Evolutionary conservation across 2,113 vertebrate genomes (phyloP).

Genomic region (Danio rerio): DNA sequence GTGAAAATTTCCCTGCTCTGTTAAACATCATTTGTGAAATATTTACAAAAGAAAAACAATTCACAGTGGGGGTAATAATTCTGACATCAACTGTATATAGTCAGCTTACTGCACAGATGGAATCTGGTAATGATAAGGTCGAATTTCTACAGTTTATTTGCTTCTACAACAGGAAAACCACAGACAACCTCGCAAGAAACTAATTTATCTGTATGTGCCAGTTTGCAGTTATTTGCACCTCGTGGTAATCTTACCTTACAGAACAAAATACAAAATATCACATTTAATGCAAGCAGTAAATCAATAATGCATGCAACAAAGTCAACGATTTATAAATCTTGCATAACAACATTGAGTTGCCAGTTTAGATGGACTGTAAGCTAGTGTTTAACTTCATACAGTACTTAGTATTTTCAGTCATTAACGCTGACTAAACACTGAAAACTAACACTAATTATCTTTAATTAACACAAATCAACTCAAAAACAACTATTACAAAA

Average conservation of each 20-base stretch:
- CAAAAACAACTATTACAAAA: neutral
- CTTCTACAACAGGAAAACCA: conserved; percentile 56
- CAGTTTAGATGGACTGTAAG: neutral
- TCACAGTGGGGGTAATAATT: too few relatives aligned
- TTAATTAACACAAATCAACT: too few relatives aligned
- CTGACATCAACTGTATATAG: too few relatives aligned
- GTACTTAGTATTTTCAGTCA: neutral
- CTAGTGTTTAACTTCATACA: neutral
- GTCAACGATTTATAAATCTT: neutral
- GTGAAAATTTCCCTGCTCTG: too few relatives aligned
- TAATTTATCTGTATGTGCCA: neutral
- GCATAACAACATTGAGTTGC: neutral
- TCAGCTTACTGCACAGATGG: neutral
- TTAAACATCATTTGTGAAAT: too few relatives aligned
- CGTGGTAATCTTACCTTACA: neutral
- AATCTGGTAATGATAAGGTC: conserved; percentile 23
- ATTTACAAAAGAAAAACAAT: too few relatives aligned
- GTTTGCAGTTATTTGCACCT: neutral
- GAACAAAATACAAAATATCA: neutral
- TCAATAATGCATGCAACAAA: neutral
- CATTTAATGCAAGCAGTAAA: too few relatives aligned
- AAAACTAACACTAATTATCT: neutral
- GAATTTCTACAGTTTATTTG: conserved; percentile 23
- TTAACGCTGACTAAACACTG: neutral
- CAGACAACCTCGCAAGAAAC: conserved; percentile 26